These are phyloP conservation scores for Petrosia ficiformis DNA, from an alignment of 37 sponge, comb jelly and placozoan species.

Conservation along the genomic window DNA sequence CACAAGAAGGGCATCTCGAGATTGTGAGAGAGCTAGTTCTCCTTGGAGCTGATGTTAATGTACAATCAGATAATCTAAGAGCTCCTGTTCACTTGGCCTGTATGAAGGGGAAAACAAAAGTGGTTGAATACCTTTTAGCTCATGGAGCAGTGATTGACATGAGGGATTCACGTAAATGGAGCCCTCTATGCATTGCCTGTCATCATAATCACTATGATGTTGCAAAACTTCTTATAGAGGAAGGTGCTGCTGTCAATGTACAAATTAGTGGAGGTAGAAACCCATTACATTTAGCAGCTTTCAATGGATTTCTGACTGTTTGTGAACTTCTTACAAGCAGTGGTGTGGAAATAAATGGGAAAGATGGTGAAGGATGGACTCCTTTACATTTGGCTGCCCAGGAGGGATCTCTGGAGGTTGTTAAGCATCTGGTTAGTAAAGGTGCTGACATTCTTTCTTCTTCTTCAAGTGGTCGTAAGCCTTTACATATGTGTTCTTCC, in stretches of 20 bases:
- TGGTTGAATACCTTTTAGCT: conserved; percentile 50
- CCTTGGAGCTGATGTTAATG: conserved; percentile 53
- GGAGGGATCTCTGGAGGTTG: conserved; percentile 36
- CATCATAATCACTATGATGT: conserved; percentile 59
- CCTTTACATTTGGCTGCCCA: conserved; percentile 69
- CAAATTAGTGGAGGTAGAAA: conserved; percentile 60
- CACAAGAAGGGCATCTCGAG: conserved; percentile 67
- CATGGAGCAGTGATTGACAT: conserved; percentile 50
- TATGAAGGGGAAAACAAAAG: conserved; percentile 60
- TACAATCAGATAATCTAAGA: conserved; percentile 65
- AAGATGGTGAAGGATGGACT: conserved; percentile 66
- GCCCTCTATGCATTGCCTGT: conserved; percentile 63
- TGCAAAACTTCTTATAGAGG: conserved; percentile 28
- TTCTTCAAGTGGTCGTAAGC: conserved; percentile 47
- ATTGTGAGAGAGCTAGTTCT: conserved; percentile 44
- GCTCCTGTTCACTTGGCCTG: conserved; percentile 75
- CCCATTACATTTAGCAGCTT: conserved; percentile 69
- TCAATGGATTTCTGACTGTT: conserved; percentile 34
- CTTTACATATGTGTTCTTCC: conserved; percentile 61
- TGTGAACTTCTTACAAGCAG: conserved; percentile 39
- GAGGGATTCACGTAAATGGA: conserved; percentile 68
- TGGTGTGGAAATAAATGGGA: conserved; percentile 31
- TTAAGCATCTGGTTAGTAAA: conserved; percentile 31
- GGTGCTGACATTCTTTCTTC: conserved; percentile 46
- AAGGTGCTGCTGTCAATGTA: conserved; percentile 46